A percentile compares a stretch with the other conserved stretches of the same genome.
These are phyloP conservation scores for Pinna nobilis DNA, from an alignment of 1,140 invertebrate genomes.

Conservation along the genomic window DNA sequence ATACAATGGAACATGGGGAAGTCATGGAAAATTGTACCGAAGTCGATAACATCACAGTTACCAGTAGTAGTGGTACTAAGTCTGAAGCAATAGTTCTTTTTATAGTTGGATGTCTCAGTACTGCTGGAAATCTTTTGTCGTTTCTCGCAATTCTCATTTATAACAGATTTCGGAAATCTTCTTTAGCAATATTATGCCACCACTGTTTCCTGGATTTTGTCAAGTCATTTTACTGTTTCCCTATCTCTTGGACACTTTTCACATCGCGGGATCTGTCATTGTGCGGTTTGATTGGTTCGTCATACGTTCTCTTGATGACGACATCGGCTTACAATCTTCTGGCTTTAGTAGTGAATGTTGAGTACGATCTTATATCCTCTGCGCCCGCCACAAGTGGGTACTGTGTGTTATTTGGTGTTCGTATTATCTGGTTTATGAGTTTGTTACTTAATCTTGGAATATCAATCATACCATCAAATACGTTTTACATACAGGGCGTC, in stretches of 20 bases:
- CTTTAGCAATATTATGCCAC: conserved; percentile 64
- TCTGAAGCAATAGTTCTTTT: too few species aligned
- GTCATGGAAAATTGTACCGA: too few species aligned
- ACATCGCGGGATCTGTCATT: conserved; percentile 89
- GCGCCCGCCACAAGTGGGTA: conserved; percentile 62
- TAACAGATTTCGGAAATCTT: too few species aligned
- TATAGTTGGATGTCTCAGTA: too few species aligned
- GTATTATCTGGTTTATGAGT: conserved; percentile 91
- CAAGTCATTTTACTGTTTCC: conserved; percentile 65
- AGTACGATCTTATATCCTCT: conserved; percentile 86
- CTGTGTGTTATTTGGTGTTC: conserved; percentile 93
- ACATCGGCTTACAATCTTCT: conserved; percentile 94
- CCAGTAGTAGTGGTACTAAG: too few species aligned
- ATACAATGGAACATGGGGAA: too few species aligned
- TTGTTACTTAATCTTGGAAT: conserved; percentile 93
- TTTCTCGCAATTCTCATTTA: too few species aligned
- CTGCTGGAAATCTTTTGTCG: too few species aligned
- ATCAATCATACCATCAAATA: conserved; percentile 80
- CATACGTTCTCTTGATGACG: conserved; percentile 91
- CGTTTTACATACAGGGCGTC: conserved; percentile 74
- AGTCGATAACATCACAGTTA: too few species aligned
- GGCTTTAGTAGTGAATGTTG: conserved; percentile 92
- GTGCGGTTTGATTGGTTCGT: conserved; percentile 91
- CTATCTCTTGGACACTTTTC: conserved; percentile 82
- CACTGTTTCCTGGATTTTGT: conserved; percentile 67